phyloP scores from a whole-genome alignment of 2,113 vertebrate genomes.

The Pelodiscus sinensis region DNA sequence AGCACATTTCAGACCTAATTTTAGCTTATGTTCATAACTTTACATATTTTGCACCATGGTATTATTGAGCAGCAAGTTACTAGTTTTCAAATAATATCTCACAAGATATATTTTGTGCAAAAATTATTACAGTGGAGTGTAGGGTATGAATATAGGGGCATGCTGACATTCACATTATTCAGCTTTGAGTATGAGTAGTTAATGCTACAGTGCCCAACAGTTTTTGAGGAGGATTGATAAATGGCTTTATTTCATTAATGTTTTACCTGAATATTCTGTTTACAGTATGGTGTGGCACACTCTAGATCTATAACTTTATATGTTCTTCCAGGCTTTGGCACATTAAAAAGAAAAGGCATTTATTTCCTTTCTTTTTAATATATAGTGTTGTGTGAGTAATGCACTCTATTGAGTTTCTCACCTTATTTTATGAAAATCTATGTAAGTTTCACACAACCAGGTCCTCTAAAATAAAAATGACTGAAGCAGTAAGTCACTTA shows the following conservation, averaged over 20 bases:
- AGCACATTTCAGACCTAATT: not conserved
- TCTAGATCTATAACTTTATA: not conserved
- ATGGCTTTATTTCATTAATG: not conserved
- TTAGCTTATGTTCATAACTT: not conserved
- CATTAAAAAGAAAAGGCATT: not conserved
- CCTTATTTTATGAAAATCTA: not conserved
- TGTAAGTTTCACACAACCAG: not conserved
- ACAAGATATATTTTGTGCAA: not conserved
- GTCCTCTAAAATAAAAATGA: constrained; percentile 3
- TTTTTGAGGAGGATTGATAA: not conserved
- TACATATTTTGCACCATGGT: not conserved
- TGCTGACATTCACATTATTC: not conserved
- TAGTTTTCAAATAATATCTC: not conserved
- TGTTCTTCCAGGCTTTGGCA: not conserved
- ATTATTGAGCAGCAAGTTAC: not conserved
- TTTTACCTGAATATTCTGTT: not conserved
- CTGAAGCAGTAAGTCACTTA: constrained; percentile 5
- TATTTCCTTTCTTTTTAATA: not conserved
- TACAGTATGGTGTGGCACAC: not conserved
- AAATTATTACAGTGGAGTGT: not conserved
- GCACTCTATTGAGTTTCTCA: not conserved
- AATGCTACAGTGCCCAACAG: not conserved
- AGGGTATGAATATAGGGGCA: not conserved
- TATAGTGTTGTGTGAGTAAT: not conserved
- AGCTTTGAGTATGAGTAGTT: not conserved